A percentile compares a stretch with the other conserved stretches of the same genome.
phyloP scores from a whole-genome alignment of 2,797 vertebrate species.

The Lophotriccus pileatus region DNA sequence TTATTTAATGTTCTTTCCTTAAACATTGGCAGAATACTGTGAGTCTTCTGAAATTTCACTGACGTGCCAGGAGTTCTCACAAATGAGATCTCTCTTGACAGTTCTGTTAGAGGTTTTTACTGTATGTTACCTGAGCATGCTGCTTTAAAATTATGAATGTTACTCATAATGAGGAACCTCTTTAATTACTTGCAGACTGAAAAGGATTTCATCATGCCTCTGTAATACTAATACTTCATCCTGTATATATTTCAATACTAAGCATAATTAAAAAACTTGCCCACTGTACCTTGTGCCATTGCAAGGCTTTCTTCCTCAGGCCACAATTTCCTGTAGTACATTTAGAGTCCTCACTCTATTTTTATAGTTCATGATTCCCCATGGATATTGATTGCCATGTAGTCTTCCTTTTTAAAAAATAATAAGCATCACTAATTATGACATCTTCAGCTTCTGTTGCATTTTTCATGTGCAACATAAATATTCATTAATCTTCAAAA shows the following conservation, averaged over 20 bases:
- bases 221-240: background rate
- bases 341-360: background rate
- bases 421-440: background rate
- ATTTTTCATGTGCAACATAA: conserved; percentile 20
- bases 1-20: conserved; percentile 19
- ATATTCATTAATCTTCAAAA: conserved; percentile 25
- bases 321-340: background rate
- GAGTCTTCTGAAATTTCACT: background rate
- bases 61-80: background rate
- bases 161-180: background rate
- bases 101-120: background rate
- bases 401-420: background rate
- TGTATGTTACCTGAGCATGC: background rate
- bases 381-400: background rate
- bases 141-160: background rate
- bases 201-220: background rate
- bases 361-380: background rate
- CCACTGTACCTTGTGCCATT: background rate
- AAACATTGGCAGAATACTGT: conserved; percentile 4
- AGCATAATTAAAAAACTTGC: background rate
- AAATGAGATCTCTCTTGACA: background rate
- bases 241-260: background rate
- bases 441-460: background rate
- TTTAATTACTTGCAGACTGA: background rate
- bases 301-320: background rate